These are phyloP conservation scores for Myripristis murdjan DNA, from an alignment of 2,797 vertebrate genomes.

Conservation along the genomic window DNA sequence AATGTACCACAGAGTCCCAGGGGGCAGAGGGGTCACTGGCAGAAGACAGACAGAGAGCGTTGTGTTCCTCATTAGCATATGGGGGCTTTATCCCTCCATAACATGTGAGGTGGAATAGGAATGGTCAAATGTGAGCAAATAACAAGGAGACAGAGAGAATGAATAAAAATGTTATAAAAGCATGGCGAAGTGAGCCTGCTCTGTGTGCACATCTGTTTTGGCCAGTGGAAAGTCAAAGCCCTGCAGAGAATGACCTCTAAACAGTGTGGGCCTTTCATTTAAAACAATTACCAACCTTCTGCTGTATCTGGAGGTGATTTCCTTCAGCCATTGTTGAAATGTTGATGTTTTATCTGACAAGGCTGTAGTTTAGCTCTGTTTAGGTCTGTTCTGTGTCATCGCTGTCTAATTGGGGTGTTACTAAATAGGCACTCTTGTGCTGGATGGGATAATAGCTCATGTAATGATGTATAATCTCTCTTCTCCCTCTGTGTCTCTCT, in stretches of 20 bases:
- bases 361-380: conserved; percentile 26
- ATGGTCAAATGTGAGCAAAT: conserved; percentile 41
- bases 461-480: conserved; percentile 35
- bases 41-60: conserved; percentile 62
- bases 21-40: conserved; percentile 52
- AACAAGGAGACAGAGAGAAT: conserved; percentile 29
- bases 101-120: conserved; percentile 21
- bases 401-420: conserved; percentile 43
- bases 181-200: conserved; percentile 26
- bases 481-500: conserved; percentile 39
- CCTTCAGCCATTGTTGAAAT: conserved; percentile 58
- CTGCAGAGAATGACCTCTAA: conserved; percentile 55
- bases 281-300: conserved; percentile 61
- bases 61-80: conserved; percentile 34
- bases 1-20: conserved; percentile 67
- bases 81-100: neutral
- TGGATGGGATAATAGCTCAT: conserved; percentile 35
- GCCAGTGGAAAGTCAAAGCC: conserved; percentile 64
- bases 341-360: conserved; percentile 50
- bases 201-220: conserved; percentile 65
- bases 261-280: conserved; percentile 70
- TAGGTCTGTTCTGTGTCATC: conserved; percentile 59
- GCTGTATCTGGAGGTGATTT: conserved; percentile 71
- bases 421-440: conserved; percentile 43
- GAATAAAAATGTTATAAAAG: conserved; percentile 51